Conservation (phyloP, 1,140 invertebrate genomes). For the Probaryconus sp. region DNA sequence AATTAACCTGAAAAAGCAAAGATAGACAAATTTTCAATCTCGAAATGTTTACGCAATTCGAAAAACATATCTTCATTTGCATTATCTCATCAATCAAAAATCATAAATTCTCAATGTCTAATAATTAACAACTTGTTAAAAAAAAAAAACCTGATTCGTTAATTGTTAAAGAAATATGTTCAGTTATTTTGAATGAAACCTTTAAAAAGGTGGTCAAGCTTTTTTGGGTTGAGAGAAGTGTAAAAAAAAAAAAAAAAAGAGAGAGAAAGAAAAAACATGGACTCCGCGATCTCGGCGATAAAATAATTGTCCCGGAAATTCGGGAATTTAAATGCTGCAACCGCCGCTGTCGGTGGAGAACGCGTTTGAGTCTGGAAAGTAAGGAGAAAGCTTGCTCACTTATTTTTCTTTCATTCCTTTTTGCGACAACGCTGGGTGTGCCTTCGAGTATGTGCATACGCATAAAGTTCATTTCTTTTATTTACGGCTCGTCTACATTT, state of each 20-base stretch:
- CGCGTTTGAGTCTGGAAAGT: constrained; percentile 51
- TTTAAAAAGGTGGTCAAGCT: no score
- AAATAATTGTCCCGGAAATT: constrained; percentile 29
- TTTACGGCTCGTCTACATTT: constrained; percentile 26
- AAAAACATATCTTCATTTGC: no score
- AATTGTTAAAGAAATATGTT: no score
- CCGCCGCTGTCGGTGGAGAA: constrained; percentile 8
- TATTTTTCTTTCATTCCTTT: constrained; percentile 48
- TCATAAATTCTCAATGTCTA: no score
- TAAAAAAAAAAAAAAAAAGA: not conserved
- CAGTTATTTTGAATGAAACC: no score
- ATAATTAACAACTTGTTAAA: no score
- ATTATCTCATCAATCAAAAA: no score
- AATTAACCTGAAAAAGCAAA: constrained; percentile 11
- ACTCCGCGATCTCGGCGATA: not conserved
- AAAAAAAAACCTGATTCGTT: no score
- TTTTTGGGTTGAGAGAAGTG: not conserved
- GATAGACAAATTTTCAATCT: no score
- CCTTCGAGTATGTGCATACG: constrained; percentile 18
- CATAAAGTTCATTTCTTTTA: constrained; percentile 39
- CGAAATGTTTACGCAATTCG: no score
- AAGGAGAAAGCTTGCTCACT: constrained; percentile 48
- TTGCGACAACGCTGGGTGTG: constrained; percentile 17
- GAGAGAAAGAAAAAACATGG: not conserved
- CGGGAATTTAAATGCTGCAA: constrained; percentile 24